These are phyloP conservation scores for Lytechinus pictus DNA, from an alignment of 35 echinoderm and acorn worm genomes.

Conservation along the genomic window DNA sequence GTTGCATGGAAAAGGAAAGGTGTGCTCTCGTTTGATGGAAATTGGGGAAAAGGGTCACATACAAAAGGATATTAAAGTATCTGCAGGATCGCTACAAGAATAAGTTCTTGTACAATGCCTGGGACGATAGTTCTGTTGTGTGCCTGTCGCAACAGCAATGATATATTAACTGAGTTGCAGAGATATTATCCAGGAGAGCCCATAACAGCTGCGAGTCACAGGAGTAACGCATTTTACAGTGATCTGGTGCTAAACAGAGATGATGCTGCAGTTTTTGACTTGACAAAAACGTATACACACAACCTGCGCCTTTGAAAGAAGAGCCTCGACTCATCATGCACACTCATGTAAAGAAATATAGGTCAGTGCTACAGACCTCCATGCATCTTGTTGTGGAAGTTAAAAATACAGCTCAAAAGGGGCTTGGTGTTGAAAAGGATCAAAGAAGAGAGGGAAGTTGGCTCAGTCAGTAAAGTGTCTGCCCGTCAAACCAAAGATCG, in stretches of 20 bases:
- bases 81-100: not conserved
- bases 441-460: too few species aligned
- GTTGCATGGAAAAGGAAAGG: conserved; percentile 62
- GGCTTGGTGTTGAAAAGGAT: too few species aligned
- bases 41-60: conserved; percentile 19
- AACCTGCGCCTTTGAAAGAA: conserved; percentile 57
- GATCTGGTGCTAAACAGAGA: too few species aligned
- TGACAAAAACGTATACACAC: conserved; percentile 53
- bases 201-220: too few species aligned
- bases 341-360: conserved; percentile 73
- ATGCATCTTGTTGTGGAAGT: conserved; percentile 61
- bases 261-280: too few species aligned
- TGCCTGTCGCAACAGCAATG: not conserved
- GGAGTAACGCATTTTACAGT: too few species aligned
- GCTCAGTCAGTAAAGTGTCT: too few species aligned
- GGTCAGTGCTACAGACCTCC: conserved; percentile 58
- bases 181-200: not conserved
- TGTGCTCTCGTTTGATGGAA: conserved; percentile 65
- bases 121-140: not conserved
- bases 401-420: conserved; percentile 40
- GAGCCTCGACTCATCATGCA: conserved; percentile 45
- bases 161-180: not conserved
- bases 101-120: not conserved
- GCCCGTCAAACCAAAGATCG: too few species aligned
- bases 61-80: not conserved